Conservation (phyloP, 2,888 invertebrate species). For the Athrips mouffetella region DNA sequence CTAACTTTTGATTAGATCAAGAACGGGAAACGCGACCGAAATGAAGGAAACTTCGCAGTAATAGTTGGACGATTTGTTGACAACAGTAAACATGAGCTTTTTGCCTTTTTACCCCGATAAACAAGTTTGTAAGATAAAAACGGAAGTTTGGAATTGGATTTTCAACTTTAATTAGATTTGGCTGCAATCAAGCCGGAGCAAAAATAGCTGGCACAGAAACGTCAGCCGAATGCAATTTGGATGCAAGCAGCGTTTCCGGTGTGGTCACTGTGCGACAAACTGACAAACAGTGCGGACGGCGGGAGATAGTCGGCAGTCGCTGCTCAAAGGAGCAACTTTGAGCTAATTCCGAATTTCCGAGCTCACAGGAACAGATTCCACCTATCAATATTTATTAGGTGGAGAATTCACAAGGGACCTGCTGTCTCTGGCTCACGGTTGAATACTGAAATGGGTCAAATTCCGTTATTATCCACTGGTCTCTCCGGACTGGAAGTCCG, state of each 20-base stretch:
- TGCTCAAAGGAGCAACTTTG: slow-evolving; percentile 56
- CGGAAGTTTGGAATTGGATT: slow-evolving; percentile 6
- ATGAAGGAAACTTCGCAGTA: slow-evolving; percentile 41
- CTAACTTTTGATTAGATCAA: slow-evolving; percentile 72
- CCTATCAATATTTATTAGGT: slow-evolving; percentile 59
- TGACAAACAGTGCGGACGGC: slow-evolving; percentile 38
- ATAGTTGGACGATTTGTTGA: slow-evolving; percentile 4
- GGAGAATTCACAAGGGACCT: slow-evolving; percentile 26
- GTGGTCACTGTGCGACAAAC: slow-evolving; percentile 29
- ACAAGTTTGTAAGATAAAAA: not conserved
- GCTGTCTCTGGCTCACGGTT: slow-evolving; percentile 21
- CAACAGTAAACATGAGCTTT: not conserved
- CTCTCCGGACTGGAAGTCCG: slow-evolving; percentile 1
- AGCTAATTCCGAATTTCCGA: slow-evolving; percentile 54
- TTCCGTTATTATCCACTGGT: slow-evolving; percentile 15
- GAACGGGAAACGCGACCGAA: slow-evolving; percentile 50
- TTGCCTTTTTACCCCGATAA: slow-evolving; percentile 2
- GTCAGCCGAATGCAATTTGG: slow-evolving; percentile 25
- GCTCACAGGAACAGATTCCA: slow-evolving; percentile 36
- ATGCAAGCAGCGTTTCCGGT: slow-evolving; percentile 29
- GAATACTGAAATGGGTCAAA: slow-evolving; percentile 28
- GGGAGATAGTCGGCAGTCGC: slow-evolving; percentile 13
- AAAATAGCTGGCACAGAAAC: slow-evolving; percentile 24
- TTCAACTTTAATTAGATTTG: slow-evolving; percentile 10
- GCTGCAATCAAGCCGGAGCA: slow-evolving; percentile 7